Percentiles rank a stretch among this genome's conserved stretches.
phyloP scores from a whole-genome alignment of 2,113 vertebrate genomes.

The Passer montanus region DNA sequence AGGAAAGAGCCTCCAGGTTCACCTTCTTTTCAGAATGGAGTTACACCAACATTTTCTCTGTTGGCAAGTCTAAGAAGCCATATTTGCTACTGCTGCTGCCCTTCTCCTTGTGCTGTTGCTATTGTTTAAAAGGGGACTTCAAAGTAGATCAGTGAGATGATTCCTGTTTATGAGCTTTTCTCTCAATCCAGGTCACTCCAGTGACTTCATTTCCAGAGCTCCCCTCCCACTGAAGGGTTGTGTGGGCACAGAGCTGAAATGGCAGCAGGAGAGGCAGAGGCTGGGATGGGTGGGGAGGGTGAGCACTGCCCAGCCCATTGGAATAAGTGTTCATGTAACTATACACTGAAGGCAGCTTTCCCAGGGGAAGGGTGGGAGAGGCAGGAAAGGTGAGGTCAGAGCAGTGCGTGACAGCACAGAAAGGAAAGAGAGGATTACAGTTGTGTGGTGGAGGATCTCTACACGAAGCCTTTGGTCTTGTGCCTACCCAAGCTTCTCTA shows the following conservation, averaged over 20 bases:
- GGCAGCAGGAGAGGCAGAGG: not conserved
- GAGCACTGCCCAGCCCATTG: not conserved
- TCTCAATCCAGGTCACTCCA: not conserved
- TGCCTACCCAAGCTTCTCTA: not conserved
- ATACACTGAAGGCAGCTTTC: not conserved
- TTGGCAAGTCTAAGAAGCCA: not conserved
- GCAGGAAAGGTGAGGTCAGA: slow-evolving; percentile 49
- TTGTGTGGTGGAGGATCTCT: not conserved
- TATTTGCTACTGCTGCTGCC: not conserved
- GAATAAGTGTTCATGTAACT: not conserved
- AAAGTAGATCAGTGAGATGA: not conserved
- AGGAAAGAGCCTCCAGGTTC: not conserved
- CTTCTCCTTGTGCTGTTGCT: not conserved
- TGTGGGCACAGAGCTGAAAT: not conserved
- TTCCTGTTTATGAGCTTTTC: not conserved
- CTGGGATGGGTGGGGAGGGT: not conserved
- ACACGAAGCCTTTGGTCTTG: not conserved
- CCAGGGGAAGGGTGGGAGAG: slow-evolving; percentile 14
- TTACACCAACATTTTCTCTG: not conserved
- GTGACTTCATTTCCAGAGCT: not conserved
- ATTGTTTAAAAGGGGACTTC: not conserved
- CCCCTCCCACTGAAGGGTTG: not conserved
- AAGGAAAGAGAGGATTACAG: slow-evolving; percentile 37
- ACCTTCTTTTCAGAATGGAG: not conserved
- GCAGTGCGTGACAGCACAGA: not conserved